phyloP scores from a whole-genome alignment of 1,140 invertebrate species.

The Listronotus oregonensis region DNA sequence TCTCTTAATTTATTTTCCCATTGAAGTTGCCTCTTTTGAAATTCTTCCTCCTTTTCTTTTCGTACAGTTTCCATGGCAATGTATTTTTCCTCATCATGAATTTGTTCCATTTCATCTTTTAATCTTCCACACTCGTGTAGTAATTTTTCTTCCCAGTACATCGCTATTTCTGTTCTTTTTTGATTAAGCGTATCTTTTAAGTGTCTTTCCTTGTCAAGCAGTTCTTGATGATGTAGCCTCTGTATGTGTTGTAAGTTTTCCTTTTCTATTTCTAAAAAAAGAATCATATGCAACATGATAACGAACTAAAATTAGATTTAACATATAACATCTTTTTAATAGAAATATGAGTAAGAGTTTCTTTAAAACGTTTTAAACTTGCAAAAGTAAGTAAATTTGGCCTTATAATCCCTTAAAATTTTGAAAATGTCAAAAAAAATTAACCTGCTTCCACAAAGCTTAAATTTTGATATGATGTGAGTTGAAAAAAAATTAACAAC shows the following conservation, averaged over 20 bases:
- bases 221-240: slow-evolving; percentile 53
- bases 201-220: slow-evolving; percentile 61
- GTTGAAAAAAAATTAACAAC: no score
- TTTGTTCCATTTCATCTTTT: slow-evolving; percentile 64
- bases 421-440: no score
- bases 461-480: no score
- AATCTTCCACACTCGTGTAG: slow-evolving; percentile 59
- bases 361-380: no score
- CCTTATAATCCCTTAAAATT: no score
- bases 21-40: slow-evolving; percentile 58
- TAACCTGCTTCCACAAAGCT: no score
- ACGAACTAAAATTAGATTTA: no score
- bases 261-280: slow-evolving; percentile 57
- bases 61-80: slow-evolving; percentile 61
- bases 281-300: no score
- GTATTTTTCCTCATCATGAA: slow-evolving; percentile 65
- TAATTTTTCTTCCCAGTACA: slow-evolving; percentile 62
- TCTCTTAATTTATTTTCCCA: slow-evolving; percentile 63
- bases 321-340: no score
- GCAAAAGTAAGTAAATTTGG: no score
- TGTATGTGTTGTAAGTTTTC: slow-evolving; percentile 56
- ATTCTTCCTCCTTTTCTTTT: slow-evolving; percentile 59
- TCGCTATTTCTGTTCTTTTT: slow-evolving; percentile 63
- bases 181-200: slow-evolving; percentile 61
- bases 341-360: no score